These are phyloP conservation scores for Spisula solida DNA, from an alignment of 2,888 invertebrate species.

Conservation along the genomic window DNA sequence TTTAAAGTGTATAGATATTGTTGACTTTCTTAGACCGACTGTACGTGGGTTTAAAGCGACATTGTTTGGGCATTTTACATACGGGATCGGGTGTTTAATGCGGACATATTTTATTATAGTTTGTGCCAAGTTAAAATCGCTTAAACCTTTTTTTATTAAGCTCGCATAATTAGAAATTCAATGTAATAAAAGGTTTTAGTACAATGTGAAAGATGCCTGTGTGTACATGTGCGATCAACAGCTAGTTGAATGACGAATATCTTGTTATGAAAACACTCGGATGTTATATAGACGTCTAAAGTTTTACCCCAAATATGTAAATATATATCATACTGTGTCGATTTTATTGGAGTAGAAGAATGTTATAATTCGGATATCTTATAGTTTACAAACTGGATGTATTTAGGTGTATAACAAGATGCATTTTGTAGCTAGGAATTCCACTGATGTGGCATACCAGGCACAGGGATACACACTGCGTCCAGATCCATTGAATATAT, in stretches of 20 bases:
- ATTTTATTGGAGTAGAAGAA: not conserved
- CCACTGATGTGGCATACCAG: constrained; percentile 60
- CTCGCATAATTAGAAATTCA: not conserved
- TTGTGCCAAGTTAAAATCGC: constrained; percentile 37
- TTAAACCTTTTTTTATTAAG: constrained; percentile 23
- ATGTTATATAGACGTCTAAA: not conserved
- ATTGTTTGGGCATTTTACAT: constrained; percentile 9
- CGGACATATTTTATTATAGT: constrained; percentile 18
- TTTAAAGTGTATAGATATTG: constrained; percentile 18
- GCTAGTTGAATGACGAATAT: not conserved
- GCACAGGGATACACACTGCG: constrained; percentile 61
- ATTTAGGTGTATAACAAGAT: constrained; percentile 30
- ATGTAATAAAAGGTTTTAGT: constrained; percentile 8
- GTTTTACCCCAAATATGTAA: not conserved
- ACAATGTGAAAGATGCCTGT: not conserved
- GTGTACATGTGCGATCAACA: not conserved
- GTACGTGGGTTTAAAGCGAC: not conserved
- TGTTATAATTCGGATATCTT: not conserved
- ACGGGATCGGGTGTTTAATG: constrained; percentile 7
- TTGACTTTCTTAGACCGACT: constrained; percentile 26
- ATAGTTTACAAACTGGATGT: not conserved
- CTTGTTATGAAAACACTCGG: not conserved
- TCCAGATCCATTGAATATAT: constrained; percentile 56
- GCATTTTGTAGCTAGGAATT: constrained; percentile 69
- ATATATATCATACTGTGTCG: not conserved